phyloP scores from a whole-genome alignment of 2,888 invertebrate species.

The Andricus quercusramuli region DNA sequence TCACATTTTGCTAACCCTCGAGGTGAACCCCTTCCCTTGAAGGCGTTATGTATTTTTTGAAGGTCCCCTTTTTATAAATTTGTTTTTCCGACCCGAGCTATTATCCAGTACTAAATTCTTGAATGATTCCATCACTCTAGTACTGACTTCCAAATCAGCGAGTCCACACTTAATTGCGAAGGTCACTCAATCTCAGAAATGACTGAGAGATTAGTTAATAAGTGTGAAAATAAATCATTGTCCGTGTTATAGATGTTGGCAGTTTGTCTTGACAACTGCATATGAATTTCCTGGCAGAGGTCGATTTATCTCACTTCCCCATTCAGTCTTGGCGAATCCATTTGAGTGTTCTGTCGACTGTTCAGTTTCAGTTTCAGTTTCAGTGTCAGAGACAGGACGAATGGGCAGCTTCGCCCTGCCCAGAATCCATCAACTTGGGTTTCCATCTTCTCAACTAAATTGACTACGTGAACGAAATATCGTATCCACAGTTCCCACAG shows the following conservation, averaged over 20 bases:
- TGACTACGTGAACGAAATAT: conserved; percentile 74
- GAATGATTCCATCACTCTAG: too few species aligned
- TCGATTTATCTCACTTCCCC: conserved; percentile 19
- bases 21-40: too few species aligned
- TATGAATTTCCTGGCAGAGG: conserved; percentile 23
- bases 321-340: conserved; percentile 23
- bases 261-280: conserved; percentile 32
- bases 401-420: conserved; percentile 53
- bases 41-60: too few species aligned
- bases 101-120: too few species aligned
- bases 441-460: conserved; percentile 66
- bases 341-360: background rate
- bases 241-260: background rate
- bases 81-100: too few species aligned
- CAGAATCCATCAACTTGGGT: conserved; percentile 62
- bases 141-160: too few species aligned
- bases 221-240: conserved; percentile 1
- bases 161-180: background rate
- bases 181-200: background rate
- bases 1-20: too few species aligned
- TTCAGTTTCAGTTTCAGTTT: conserved; percentile 17
- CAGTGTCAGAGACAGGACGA: conserved; percentile 32
- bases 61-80: too few species aligned
- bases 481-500: conserved; percentile 60
- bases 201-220: background rate